Conservation (phyloP, 2,888 invertebrate species). For the Biston stratarius region DNA sequence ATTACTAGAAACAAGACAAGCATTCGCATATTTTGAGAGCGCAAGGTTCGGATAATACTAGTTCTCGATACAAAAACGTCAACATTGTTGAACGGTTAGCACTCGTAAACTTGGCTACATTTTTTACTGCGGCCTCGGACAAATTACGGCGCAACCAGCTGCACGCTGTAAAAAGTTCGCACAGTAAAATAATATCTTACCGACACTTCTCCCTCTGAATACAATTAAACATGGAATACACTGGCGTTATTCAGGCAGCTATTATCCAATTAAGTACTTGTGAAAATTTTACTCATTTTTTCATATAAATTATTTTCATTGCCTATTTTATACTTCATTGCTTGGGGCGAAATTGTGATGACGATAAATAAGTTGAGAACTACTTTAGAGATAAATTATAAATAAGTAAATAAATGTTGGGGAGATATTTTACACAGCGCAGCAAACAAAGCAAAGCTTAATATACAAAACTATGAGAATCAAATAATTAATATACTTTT, state of each 20-base stretch:
- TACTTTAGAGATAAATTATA: neutral
- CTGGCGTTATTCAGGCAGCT: constrained; percentile 16
- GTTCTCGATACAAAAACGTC: constrained; percentile 51
- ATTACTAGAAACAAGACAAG: neutral
- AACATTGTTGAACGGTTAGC: constrained; percentile 59
- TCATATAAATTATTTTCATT: constrained; percentile 4
- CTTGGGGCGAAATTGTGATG: constrained; percentile 1
- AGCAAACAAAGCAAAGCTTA: too few species aligned
- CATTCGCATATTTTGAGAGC: neutral
- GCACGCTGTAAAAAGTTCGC: constrained; percentile 71
- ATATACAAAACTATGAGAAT: too few species aligned
- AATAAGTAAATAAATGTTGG: too few species aligned
- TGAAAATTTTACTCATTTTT: constrained; percentile 12
- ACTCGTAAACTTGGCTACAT: constrained; percentile 61
- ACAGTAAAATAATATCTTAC: constrained; percentile 68
- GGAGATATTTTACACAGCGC: too few species aligned
- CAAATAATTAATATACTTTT: too few species aligned
- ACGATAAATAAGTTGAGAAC: neutral
- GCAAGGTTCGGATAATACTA: constrained; percentile 21
- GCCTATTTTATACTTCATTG: neutral
- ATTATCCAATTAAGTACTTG: constrained; percentile 19
- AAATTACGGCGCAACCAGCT: constrained; percentile 70
- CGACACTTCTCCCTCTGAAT: constrained; percentile 56
- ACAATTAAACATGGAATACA: constrained; percentile 54
- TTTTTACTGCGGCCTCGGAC: constrained; percentile 64